Base-by-base conservation (phyloP, 2,113 vertebrate genomes). In the Daphoenositta chrysoptera region DNA sequence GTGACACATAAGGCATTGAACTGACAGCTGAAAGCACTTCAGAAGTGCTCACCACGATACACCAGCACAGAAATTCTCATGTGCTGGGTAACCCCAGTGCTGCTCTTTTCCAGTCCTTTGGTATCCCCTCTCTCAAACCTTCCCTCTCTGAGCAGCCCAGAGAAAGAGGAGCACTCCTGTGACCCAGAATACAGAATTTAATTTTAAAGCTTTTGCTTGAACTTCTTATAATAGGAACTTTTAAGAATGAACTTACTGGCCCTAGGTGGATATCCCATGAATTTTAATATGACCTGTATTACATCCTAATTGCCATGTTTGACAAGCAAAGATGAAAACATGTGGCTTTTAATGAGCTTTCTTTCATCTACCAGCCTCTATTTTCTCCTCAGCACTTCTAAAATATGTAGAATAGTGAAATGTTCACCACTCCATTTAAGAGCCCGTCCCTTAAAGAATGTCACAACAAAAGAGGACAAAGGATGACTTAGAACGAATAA, bases 321-420 rank as follows among this genome's bases (percentile, higher is more conserved):
- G 80, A 64, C 72, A 64, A 87, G 64, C 8, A 51, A 56, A 69
- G 58, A 69, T 73, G 82, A 87, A 93, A 96, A 93, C 82, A 21
- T 84, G 69, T 78, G 80, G 89, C 19, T 94, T 92, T 89, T 96
- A 96, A 95, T 89, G 93, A 94, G 93, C 45, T 75, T 84, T 12
- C 82, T 97, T 96, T 97, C 64, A 92, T 92, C 80, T 71, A 51
- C 30, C 56, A 82, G 65, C 93, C 64, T 68, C 64, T 93, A 39
- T 81, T 90, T 93, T 89, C 77, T 91, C 60, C 48, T 87, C 60
- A 72, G 66, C 48, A 28, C 37, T 78, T 68, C 53, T 64, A 51
- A 58, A 96, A 72, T 58, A 75, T 11, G 31, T 58, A 27, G 72
- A 87, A 92, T 73, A 78, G 83, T 26, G 75, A 66, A 81, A 66